Evolutionary conservation across 2,888 invertebrate genomes (phyloP), one percentile per base, ranked within the genome.

Genomic region (Onthophagus sagittarius): DNA sequence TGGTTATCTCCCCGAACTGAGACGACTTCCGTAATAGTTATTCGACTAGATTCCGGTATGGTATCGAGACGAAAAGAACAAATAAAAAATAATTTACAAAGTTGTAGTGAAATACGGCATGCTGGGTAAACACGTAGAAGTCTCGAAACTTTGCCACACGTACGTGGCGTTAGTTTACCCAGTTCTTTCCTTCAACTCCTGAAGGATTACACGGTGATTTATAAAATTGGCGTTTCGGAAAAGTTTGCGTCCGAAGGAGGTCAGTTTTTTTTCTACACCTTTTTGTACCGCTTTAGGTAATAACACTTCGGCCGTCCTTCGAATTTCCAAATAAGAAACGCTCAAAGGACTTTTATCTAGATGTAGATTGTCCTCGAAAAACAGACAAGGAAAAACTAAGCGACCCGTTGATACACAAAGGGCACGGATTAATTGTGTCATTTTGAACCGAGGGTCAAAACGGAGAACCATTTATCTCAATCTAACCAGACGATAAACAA

Each of bases 161-260:
- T 53, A 53, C 67, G 67, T 15, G 67, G 67, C 31, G 67, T 67
- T 67, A 67, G 67, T 67, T 67, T 67, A 67, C 15, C 15, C 67
- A 63, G 63, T 14, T 14, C 63, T n/a, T 32, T 15, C 67, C 5
- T 13, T 15, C 23, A 23, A 67, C 67, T 31, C 67, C 67, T 67
- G 67, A 67, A 23, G 67, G 67, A 67, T 67, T 67, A 67, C 67
- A 67, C 67, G 67, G 67, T 67, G 67, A 67, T 67, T 67, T 67
- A 67, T 67, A 67, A 67, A 67, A 67, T 67, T 67, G 67, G 31
- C 67, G n/a, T 67, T 32, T 32, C 32, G 31, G 1, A 23, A 32
- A 67, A 67, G 67, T 67, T 67, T 53, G 39, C 39, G 39, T 53
- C 39, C 39, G 39, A 53, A 53, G 39, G 39, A 53, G 39, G 39